Percentiles rank a stretch among this genome's conserved stretches.
Conservation (phyloP, 2,888 invertebrate species). For the Tuta absoluta region DNA sequence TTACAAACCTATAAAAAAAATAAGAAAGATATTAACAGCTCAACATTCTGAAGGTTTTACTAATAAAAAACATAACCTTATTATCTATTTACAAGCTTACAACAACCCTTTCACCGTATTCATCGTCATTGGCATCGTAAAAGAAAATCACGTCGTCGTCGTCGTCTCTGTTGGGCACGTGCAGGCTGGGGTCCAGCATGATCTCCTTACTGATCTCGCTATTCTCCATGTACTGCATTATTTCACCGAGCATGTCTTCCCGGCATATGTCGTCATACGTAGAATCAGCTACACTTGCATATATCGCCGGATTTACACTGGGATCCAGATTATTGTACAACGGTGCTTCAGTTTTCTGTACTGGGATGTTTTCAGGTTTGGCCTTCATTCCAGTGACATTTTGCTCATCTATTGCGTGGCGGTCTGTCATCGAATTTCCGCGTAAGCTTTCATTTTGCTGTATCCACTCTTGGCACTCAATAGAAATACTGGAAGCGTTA, state of each 20-base stretch:
- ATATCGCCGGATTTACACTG: background rate
- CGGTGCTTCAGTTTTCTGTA: background rate
- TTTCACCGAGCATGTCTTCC: constrained; percentile 69
- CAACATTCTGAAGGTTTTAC: too few relatives aligned
- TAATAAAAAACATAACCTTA: too few relatives aligned
- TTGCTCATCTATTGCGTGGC: background rate
- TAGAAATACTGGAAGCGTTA: constrained; percentile 63
- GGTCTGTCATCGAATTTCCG: background rate
- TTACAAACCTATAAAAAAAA: background rate
- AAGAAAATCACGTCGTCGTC: constrained; percentile 64
- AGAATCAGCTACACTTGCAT: background rate
- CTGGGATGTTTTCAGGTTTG: background rate
- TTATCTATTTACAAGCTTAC: background rate
- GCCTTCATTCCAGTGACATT: constrained; percentile 27
- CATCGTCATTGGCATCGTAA: constrained; percentile 31
- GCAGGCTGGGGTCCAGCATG: constrained; percentile 50
- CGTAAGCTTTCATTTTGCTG: constrained; percentile 35
- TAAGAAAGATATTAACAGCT: too few relatives aligned
- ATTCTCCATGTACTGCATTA: constrained; percentile 65
- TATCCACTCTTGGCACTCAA: constrained; percentile 70
- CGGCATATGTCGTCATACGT: constrained; percentile 28
- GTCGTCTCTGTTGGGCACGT: constrained; percentile 61
- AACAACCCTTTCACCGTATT: background rate
- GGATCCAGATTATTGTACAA: constrained; percentile 4
- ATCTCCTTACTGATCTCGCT: constrained; percentile 44